Evolutionary conservation across 2,797 vertebrate species (phyloP), one percentile per base, ranked within the genome.

Genomic region (Sarcoramphus papa): DNA sequence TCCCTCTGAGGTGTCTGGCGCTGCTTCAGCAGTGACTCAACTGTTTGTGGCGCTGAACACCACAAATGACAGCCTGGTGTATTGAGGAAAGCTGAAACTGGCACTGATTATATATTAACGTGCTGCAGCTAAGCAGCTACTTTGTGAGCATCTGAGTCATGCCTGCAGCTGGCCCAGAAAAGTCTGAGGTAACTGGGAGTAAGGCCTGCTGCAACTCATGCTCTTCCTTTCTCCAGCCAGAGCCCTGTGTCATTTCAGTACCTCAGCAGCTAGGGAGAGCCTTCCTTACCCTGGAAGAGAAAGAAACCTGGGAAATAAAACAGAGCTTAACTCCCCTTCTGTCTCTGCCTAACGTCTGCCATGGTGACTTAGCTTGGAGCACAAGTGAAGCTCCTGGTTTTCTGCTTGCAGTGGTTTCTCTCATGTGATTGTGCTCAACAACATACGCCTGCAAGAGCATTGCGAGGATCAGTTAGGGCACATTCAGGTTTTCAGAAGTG

Each of bases 111-210:
- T 57, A 33, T 62, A 84, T 78, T 64, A 70, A 67, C 40, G 18
- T 45, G 51, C 74, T 85, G 86, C 67, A 94, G 91, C 54, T 47
- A 92, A 62, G 73, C 70, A 92, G 73, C 30, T 25, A 7, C 48
- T 80, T 68, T 22, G 33, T 91, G 77, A 95, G 64, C 19, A 92
- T 88, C 70, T 92, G 92, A 95, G 78, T 96, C 86, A 92, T 76
- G 40, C 23, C 48, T 94, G 70, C 78, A 93, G 67, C 57, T 94
- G 84, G 68, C 45, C 73, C 64, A 90, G 67, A 53, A 40, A 67
- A 79, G 28, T 53, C 74, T 14, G n/a, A 87, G 64, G 40, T 40
- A 68, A 53, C 2, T 73, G 14, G 51, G 64, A 76, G 41, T n/a
- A 77, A 64, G 18, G 15, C 22, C 20, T 40, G 8, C 57, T 64